phyloP scores from a whole-genome alignment of 2,797 vertebrate genomes.

The Craterocephalus amniculus region DNA sequence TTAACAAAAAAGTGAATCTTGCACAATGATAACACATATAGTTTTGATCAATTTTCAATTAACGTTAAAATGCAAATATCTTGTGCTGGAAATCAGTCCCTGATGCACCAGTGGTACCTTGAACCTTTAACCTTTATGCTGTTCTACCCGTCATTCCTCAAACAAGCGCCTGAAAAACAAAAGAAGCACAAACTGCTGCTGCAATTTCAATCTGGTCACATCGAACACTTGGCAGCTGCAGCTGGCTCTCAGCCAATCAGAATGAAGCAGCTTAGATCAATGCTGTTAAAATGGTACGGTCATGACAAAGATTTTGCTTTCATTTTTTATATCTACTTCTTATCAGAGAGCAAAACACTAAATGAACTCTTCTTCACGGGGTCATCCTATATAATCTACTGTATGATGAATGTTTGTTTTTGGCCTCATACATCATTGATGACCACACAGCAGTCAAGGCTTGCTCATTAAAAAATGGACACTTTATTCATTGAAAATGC shows the following conservation, averaged over 20 bases:
- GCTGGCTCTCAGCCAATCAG: slow-evolving; percentile 43
- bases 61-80: not conserved
- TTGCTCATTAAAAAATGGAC: slow-evolving; percentile 25
- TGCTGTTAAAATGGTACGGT: not conserved
- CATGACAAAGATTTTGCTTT: too few relatives aligned
- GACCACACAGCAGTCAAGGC: slow-evolving; percentile 10
- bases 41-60: not conserved
- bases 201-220: slow-evolving; percentile 4
- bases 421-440: slow-evolving; percentile 50
- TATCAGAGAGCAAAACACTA: not conserved
- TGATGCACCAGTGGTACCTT: too few relatives aligned
- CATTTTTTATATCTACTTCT: not conserved
- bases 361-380: not conserved
- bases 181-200: not conserved
- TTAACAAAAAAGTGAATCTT: not conserved
- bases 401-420: slow-evolving; percentile 21
- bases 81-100: too few relatives aligned
- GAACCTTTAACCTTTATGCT: not conserved
- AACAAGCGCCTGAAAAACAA: not conserved
- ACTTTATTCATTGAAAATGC: slow-evolving; percentile 11
- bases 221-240: slow-evolving; percentile 27
- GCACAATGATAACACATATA: not conserved
- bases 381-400: not conserved
- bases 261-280: slow-evolving; percentile 17
- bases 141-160: not conserved